These are phyloP conservation scores for Cotesia chilonis DNA, from an alignment of 1,140 invertebrate species.

Conservation along the genomic window DNA sequence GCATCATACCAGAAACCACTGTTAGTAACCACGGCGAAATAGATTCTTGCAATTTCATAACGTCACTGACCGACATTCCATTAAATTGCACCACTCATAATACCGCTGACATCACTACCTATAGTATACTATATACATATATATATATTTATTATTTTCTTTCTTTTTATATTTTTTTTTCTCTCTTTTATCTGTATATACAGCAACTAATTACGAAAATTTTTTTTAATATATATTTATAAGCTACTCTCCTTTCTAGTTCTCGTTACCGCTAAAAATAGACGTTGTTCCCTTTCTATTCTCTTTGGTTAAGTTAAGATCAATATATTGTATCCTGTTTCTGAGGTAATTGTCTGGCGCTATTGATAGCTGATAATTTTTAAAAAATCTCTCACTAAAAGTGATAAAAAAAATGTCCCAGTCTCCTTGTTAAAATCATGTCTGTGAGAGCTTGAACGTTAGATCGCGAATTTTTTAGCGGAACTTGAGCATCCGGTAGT, in stretches of 20 bases:
- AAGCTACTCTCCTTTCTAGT: constrained; percentile 1
- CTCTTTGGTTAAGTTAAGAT: background rate
- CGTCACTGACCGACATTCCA: constrained; percentile 57
- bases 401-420: no score
- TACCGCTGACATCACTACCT: constrained; percentile 51
- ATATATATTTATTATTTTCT: background rate
- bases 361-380: background rate
- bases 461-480: constrained; percentile 10
- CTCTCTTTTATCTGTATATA: constrained; percentile 12
- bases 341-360: constrained; percentile 3
- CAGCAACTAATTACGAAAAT: no score
- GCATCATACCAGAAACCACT: background rate
- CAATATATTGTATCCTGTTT: constrained; percentile 23
- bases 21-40: constrained; percentile 35
- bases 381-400: no score
- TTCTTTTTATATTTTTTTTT: no score
- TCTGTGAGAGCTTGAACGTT: no score
- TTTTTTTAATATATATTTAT: no score
- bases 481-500: constrained; percentile 12
- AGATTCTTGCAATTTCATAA: constrained; percentile 58
- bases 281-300: constrained; percentile 10
- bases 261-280: constrained; percentile 20
- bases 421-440: no score
- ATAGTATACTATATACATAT: background rate
- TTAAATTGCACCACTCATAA: constrained; percentile 57